Conservation (phyloP, 2,888 invertebrate genomes). For the Teleogryllus oceanicus region DNA sequence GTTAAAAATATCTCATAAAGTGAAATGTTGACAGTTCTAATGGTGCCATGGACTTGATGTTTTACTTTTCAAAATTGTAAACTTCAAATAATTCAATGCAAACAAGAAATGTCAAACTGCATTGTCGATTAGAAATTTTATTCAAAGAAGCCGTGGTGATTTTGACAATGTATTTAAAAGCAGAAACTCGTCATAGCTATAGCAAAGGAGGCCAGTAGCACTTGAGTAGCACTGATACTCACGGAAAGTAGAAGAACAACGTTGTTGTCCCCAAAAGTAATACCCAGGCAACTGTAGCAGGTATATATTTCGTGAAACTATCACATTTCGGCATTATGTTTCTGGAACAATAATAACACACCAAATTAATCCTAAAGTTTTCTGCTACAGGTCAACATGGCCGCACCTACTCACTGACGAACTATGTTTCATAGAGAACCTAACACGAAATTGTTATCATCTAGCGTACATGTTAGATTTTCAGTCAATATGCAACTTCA, state of each 20-base stretch:
- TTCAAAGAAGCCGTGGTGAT: too few relatives aligned
- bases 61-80: too few relatives aligned
- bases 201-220: too few relatives aligned
- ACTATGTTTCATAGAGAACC: conserved; percentile 28
- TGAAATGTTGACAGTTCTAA: too few relatives aligned
- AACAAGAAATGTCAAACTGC: too few relatives aligned
- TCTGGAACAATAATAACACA: conserved; percentile 36
- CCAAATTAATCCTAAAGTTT: conserved; percentile 41
- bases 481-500: neutral
- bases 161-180: too few relatives aligned
- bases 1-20: too few relatives aligned
- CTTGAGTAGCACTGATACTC: conserved; percentile 57
- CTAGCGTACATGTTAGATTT: neutral
- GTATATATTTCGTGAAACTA: conserved; percentile 93
- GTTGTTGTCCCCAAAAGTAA: conserved; percentile 89
- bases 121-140: too few relatives aligned
- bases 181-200: too few relatives aligned
- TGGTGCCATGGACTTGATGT: too few relatives aligned
- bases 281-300: conserved; percentile 98
- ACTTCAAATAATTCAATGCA: too few relatives aligned
- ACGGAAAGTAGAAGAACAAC: conserved; percentile 97
- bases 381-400: conserved; percentile 58
- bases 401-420: conserved; percentile 47
- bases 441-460: neutral
- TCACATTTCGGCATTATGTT: conserved; percentile 91